Percentiles rank a stretch among this genome's conserved stretches.
phyloP scores from a whole-genome alignment of 23 tunicate species.

The Trididemnum clinides region DNA sequence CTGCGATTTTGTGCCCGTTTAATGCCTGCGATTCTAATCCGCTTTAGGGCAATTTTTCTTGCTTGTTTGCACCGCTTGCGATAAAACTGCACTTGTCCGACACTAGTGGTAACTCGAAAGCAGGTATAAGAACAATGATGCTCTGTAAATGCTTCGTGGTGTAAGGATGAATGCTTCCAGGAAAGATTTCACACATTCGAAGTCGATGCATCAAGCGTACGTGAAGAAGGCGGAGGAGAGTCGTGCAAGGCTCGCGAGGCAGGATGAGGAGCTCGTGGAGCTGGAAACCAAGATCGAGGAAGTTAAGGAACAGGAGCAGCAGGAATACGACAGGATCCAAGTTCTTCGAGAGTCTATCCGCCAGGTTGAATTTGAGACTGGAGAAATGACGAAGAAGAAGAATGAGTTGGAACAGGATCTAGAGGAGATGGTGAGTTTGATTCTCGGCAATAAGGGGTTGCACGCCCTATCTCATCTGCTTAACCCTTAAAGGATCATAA shows the following conservation, averaged over 20 bases:
- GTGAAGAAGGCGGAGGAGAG: slow-evolving; percentile 83
- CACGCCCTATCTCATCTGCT: too few relatives aligned
- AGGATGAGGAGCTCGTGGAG: slow-evolving; percentile 52
- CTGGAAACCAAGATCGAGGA: slow-evolving; percentile 73
- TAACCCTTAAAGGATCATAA: too few relatives aligned
- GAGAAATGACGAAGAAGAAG: slow-evolving; percentile 72
- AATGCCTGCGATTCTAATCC: too few relatives aligned
- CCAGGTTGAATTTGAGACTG: slow-evolving; percentile 78
- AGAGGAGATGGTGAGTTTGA: slow-evolving; percentile 58
- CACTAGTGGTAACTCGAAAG: too few relatives aligned
- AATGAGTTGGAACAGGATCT: slow-evolving; percentile 47
- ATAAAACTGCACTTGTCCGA: too few relatives aligned
- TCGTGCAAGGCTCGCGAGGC: slow-evolving; percentile 39
- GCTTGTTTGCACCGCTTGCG: too few relatives aligned
- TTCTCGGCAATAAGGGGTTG: too few relatives aligned
- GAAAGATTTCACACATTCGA: slow-evolving; percentile 72
- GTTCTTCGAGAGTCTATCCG: slow-evolving; percentile 57
- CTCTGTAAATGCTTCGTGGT: too few relatives aligned
- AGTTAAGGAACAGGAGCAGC: slow-evolving; percentile 71
- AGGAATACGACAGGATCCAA: slow-evolving; percentile 62
- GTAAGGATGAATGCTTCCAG: slow-evolving; percentile 39
- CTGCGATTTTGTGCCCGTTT: too few relatives aligned
- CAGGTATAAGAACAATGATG: too few relatives aligned
- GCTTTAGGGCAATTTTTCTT: too few relatives aligned
- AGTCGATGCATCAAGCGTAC: slow-evolving; percentile 77